Conservation (phyloP, 2,113 vertebrate species). For the Zootoca vivipara region DNA sequence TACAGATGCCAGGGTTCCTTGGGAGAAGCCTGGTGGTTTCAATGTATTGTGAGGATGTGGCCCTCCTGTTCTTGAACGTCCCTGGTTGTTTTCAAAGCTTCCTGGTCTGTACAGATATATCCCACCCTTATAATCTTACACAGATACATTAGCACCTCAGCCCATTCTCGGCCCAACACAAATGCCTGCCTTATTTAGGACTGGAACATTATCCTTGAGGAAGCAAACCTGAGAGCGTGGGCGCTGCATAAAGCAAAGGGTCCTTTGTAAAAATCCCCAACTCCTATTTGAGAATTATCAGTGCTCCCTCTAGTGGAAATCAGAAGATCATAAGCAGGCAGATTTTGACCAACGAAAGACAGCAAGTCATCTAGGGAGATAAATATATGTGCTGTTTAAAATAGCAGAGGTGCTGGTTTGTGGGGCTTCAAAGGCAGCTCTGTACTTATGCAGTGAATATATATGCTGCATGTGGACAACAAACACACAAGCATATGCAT, state of each 20-base stretch:
- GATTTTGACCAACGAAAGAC: neutral
- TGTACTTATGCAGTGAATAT: neutral
- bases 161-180: neutral
- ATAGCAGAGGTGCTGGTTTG: neutral
- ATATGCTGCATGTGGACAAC: neutral
- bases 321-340: neutral
- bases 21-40: too few species aligned
- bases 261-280: neutral
- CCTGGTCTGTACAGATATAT: neutral
- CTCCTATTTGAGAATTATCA: constrained; percentile 7
- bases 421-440: neutral
- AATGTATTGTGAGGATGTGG: too few species aligned
- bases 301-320: constrained; percentile 27
- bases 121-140: neutral
- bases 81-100: neutral
- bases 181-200: neutral
- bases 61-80: neutral
- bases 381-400: neutral
- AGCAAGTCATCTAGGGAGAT: neutral
- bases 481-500: neutral
- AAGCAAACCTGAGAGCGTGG: neutral
- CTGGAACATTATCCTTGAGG: neutral
- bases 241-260: neutral
- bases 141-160: neutral
- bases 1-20: too few species aligned